Evolutionary conservation across 2,797 vertebrate genomes (phyloP).

Genomic region (Carapus acus): DNA sequence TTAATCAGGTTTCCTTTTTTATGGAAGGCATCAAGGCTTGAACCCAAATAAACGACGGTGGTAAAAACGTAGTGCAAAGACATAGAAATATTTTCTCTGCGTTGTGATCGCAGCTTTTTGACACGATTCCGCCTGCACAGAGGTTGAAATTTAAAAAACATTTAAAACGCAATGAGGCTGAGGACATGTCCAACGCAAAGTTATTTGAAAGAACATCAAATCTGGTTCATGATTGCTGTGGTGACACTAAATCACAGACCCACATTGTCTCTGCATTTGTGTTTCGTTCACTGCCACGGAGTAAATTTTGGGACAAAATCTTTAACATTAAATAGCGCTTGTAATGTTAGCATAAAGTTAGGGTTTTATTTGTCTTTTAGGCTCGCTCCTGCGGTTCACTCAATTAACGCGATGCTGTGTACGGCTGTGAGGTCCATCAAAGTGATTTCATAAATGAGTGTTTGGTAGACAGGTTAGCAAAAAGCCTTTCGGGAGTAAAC

Average conservation of each 20-base stretch:
- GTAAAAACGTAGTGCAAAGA: slow-evolving; percentile 3
- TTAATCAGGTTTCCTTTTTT: no score
- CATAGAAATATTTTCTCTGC: neutral
- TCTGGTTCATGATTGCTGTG: slow-evolving; percentile 24
- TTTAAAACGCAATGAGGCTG: slow-evolving; percentile 42
- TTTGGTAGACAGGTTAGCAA: slow-evolving; percentile 40
- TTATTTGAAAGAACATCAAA: slow-evolving; percentile 4
- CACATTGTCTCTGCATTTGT: neutral
- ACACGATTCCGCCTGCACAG: slow-evolving; percentile 33
- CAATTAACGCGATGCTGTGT: slow-evolving; percentile 1
- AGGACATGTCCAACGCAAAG: slow-evolving; percentile 5
- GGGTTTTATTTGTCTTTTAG: slow-evolving; percentile 21
- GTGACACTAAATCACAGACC: slow-evolving; percentile 15
- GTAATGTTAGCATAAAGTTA: slow-evolving; percentile 16
- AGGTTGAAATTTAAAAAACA: no score
- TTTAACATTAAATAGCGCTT: slow-evolving; percentile 8
- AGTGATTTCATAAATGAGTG: slow-evolving; percentile 6
- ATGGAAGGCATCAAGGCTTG: neutral
- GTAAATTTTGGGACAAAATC: slow-evolving; percentile 10
- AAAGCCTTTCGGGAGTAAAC: slow-evolving; percentile 55
- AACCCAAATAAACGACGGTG: slow-evolving; percentile 15
- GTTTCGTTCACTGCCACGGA: slow-evolving; percentile 6
- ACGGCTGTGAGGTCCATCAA: slow-evolving; percentile 22
- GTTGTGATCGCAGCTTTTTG: slow-evolving; percentile 13
- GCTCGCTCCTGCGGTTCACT: slow-evolving; percentile 22